phyloP scores from a whole-genome alignment of 1,140 invertebrate genomes.

The Aphis craccivora region DNA sequence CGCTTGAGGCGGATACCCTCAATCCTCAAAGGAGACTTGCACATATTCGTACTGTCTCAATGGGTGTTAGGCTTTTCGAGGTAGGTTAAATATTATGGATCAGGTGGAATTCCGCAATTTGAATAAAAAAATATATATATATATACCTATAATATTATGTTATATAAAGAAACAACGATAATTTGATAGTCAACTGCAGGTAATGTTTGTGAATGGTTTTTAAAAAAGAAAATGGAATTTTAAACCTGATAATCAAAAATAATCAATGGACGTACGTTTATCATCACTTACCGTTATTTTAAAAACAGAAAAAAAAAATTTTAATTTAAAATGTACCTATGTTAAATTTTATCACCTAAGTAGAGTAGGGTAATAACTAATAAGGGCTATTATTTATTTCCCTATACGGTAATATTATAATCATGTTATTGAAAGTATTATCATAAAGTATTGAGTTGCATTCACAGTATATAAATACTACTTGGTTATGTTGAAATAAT shows the following conservation, averaged over 20 bases:
- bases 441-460: no score
- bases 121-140: background rate
- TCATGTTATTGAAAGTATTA: no score
- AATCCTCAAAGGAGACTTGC: conserved; percentile 46
- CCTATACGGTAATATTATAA: no score
- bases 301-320: no score
- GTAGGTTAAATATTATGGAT: background rate
- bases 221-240: background rate
- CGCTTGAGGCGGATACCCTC: background rate
- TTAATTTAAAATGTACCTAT: no score
- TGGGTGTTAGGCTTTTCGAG: conserved; percentile 54
- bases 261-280: background rate
- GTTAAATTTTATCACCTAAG: no score
- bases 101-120: background rate
- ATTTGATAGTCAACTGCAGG: no score
- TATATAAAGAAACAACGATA: background rate
- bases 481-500: no score
- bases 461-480: no score
- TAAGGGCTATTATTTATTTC: no score
- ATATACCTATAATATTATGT: no score
- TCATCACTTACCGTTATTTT: background rate
- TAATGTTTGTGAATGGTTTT: background rate
- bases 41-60: background rate
- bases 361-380: no score
- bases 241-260: background rate